Percentiles rank a stretch among this genome's conserved stretches.
These are phyloP conservation scores for Merops nubicus DNA, from an alignment of 2,113 vertebrate genomes.

Conservation along the genomic window DNA sequence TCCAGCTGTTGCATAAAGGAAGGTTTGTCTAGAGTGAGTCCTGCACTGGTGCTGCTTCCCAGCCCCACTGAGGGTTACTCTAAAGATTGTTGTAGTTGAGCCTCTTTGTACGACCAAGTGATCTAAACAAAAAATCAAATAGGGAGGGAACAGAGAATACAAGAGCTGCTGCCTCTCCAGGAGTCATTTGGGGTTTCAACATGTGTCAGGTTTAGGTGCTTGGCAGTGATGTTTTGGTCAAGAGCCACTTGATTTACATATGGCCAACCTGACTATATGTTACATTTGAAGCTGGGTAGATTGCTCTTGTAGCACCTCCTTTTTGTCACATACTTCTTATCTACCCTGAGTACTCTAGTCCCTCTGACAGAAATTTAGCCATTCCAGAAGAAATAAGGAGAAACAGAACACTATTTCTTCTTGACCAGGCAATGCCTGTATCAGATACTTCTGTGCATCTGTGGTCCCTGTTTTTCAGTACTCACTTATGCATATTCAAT, in stretches of 20 bases:
- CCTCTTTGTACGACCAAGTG: constrained; percentile 36
- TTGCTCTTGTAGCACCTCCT: neutral
- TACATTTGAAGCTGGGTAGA: neutral
- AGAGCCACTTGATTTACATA: neutral
- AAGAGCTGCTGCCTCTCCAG: neutral
- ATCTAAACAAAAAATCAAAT: constrained; percentile 57
- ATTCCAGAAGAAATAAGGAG: neutral
- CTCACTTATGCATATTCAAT: neutral
- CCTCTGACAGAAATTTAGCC: neutral
- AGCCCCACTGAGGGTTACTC: neutral
- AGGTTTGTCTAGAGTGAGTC: constrained; percentile 64
- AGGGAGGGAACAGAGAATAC: neutral
- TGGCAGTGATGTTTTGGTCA: neutral
- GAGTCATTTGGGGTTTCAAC: neutral
- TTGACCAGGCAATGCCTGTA: neutral
- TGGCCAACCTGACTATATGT: neutral
- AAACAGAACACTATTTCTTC: neutral
- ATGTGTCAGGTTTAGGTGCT: neutral
- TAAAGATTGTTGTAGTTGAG: constrained; percentile 26
- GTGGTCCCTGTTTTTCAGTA: neutral
- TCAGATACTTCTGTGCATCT: constrained; percentile 23
- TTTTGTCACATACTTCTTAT: accelerated
- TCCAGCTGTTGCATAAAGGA: constrained; percentile 62
- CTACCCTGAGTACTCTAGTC: neutral
- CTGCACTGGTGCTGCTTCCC: constrained; percentile 22